A percentile compares a stretch with the other conserved stretches of the same genome.
Conservation (phyloP, 2,797 vertebrate genomes). For the Perodicticus potto region DNA sequence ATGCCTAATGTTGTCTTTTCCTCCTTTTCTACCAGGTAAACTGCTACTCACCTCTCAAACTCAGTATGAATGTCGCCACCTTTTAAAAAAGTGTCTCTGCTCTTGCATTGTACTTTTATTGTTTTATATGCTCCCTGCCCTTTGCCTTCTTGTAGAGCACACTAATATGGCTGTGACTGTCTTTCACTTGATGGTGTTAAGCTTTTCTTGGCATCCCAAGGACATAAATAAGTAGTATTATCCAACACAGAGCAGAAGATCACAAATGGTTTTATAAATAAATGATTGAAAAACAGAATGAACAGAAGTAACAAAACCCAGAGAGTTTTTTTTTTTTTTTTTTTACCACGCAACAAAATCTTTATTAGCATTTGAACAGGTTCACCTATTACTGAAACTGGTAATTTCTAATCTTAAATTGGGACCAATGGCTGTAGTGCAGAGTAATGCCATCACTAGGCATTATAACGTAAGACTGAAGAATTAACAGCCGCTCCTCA, state of each 20-base stretch:
- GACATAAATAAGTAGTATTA: background rate
- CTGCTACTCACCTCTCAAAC: background rate
- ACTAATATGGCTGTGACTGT: background rate
- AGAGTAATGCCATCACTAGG: too few relatives aligned
- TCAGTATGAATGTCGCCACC: background rate
- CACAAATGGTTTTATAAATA: slow-evolving; percentile 28
- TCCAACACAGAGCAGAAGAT: background rate
- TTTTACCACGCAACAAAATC: too few relatives aligned
- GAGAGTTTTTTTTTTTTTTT: background rate
- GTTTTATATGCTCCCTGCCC: background rate
- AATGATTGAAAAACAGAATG: background rate
- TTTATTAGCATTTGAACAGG: too few relatives aligned
- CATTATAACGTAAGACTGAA: too few relatives aligned
- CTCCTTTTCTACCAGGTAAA: background rate
- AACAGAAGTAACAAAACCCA: background rate
- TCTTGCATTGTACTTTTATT: background rate
- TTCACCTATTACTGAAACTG: too few relatives aligned
- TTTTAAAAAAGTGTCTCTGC: background rate
- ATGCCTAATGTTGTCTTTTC: background rate
- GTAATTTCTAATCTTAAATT: too few relatives aligned
- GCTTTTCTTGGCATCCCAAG: background rate
- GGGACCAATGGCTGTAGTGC: too few relatives aligned
- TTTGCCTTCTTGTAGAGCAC: background rate
- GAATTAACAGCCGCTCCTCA: too few relatives aligned
- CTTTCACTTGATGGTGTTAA: background rate